Evolutionary conservation across 2,888 invertebrate species (phyloP), one percentile per base, ranked within the genome.

Genomic region (Rhagophthalmus giganteus): DNA sequence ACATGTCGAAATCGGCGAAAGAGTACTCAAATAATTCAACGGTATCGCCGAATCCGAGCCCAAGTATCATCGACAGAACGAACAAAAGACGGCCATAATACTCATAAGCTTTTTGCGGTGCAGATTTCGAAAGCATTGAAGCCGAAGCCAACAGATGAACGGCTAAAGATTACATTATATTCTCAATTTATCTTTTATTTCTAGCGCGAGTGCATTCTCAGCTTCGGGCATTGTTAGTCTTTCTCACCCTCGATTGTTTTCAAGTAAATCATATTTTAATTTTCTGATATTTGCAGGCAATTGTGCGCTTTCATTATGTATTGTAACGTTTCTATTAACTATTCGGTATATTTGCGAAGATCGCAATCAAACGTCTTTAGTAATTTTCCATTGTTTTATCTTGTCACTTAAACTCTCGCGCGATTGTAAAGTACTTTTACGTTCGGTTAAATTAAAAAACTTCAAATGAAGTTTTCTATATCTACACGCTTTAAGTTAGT

Each of bases 221-320:
- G 64, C 64, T 62, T 44, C 58, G 53, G 65, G 66, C 63, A 67
- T 68, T 68, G 66, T 68, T 67, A 63, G 65, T 67, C 67, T 67
- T 66, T 67, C 66, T 67, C 66, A 64, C 63, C 66, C 61, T 58
- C 68, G 57, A 67, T 67, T 68, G 68, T 67, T 68, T 67, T 62
- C 62, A 53, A 58, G 62, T 66, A 67, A 68, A 66, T 68, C 67
- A 64, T 65, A 66, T 66, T 68, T 66, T 66, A 67, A 68, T 67
- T 66, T 65, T 64, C 61, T 62, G 64, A 65, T 65, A 62, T 56
- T 54, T 58, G 58, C 63, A 57, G 57, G 37, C 55, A 47, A 51
- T 47, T 51, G 38, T 41, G 28, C 35, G 39, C 37, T 49, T 37
- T 42, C 49, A 20, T 20, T 20, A 5, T 20, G 20, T 20, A 20